Conservation (phyloP, 64 coral and sea anemone genomes). For the Catalaphyllia jardinei region DNA sequence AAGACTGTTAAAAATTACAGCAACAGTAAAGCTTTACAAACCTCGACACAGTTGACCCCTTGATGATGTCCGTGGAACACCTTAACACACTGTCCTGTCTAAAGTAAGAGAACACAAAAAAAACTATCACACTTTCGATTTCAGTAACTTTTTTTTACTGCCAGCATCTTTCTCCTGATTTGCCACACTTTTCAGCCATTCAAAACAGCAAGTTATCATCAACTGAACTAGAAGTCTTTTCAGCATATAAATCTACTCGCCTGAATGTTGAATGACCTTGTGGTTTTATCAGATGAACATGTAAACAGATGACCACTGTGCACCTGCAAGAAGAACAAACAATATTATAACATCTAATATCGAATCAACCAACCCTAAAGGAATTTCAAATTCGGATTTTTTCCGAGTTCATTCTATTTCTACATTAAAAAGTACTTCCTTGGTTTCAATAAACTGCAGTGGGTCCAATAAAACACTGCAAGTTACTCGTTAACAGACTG, state of each 20-base stretch:
- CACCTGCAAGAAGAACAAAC: conserved; percentile 34
- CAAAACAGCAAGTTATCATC: not conserved
- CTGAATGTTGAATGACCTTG: conserved; percentile 92
- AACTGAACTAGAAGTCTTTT: not conserved
- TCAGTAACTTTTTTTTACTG: too few relatives aligned
- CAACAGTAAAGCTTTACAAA: not conserved
- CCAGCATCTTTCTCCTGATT: too few relatives aligned
- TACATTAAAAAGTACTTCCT: too few relatives aligned
- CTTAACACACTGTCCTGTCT: conserved; percentile 89
- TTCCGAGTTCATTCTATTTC: not conserved
- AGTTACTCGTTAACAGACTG: too few relatives aligned
- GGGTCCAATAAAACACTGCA: too few relatives aligned
- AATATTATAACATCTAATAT: not conserved
- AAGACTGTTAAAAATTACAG: not conserved
- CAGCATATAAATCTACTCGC: conserved; percentile 7
- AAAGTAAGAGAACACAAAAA: not conserved
- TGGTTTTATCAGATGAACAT: conserved; percentile 92
- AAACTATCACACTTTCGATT: not conserved
- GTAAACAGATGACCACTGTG: conserved; percentile 68
- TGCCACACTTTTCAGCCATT: too few relatives aligned
- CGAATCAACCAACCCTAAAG: too few relatives aligned
- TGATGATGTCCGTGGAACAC: conserved; percentile 76
- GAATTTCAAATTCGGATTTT: not conserved
- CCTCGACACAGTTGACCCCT: conserved; percentile 94
- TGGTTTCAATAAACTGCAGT: too few relatives aligned